These are phyloP conservation scores for Aphelocoma coerulescens DNA, from an alignment of 2,113 vertebrate species.

Conservation along the genomic window DNA sequence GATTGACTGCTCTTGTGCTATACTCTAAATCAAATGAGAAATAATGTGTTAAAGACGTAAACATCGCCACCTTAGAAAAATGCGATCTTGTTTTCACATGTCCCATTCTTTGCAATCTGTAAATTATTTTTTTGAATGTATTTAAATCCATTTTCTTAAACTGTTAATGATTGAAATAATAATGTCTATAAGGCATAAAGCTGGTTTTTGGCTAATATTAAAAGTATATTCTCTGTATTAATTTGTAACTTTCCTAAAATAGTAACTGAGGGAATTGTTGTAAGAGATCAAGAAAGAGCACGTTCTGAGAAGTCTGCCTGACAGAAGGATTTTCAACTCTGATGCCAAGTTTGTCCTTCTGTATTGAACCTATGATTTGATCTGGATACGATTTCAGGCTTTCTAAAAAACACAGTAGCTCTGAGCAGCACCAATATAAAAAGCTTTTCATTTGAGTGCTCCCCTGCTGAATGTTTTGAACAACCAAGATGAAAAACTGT, in stretches of 20 bases:
- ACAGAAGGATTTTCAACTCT: background rate
- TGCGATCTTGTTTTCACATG: background rate
- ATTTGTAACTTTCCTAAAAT: background rate
- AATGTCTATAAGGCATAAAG: background rate
- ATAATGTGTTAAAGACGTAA: background rate
- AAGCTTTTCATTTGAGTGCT: background rate
- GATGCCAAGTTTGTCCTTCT: background rate
- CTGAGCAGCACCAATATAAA: background rate
- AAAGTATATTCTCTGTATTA: background rate
- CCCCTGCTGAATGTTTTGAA: slow-evolving; percentile 6
- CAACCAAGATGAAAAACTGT: background rate
- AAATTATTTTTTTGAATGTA: background rate
- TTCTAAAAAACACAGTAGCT: background rate
- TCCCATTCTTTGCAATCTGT: background rate
- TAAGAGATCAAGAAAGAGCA: background rate
- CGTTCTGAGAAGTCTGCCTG: background rate
- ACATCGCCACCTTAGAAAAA: background rate
- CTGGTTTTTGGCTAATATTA: background rate
- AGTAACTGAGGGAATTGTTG: background rate
- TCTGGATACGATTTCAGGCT: background rate
- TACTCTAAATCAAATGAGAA: background rate
- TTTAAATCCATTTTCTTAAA: background rate
- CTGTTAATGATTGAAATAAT: background rate
- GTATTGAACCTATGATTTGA: background rate
- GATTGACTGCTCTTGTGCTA: background rate